These are phyloP conservation scores for Hydropotes inermis DNA, from an alignment of 2,113 vertebrate species.

Conservation along the genomic window DNA sequence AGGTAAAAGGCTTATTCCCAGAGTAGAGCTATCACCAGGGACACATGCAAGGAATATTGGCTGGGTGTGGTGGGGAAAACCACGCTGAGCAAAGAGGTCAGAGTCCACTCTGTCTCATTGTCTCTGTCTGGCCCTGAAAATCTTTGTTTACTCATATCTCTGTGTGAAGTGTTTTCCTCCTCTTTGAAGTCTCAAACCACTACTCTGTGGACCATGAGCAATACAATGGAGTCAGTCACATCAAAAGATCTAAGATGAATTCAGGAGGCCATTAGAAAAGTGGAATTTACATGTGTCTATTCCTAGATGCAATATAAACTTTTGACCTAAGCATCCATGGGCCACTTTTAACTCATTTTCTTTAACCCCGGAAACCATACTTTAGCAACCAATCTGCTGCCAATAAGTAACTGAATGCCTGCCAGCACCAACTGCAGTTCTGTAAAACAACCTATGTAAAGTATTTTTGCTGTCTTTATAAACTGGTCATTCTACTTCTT, in stretches of 20 bases:
- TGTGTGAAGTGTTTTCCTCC: neutral
- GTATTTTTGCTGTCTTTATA: neutral
- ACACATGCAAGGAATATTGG: neutral
- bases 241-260: neutral
- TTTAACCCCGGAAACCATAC: neutral
- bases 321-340: neutral
- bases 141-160: neutral
- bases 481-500: neutral
- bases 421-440: neutral
- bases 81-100: neutral
- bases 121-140: neutral
- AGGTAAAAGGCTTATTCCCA: neutral
- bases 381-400: neutral
- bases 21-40: neutral
- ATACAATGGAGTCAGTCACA: neutral
- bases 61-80: neutral
- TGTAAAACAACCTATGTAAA: neutral
- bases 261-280: neutral
- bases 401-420: neutral
- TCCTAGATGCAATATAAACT: neutral
- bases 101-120: neutral
- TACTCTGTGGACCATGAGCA: neutral
- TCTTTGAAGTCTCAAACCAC: neutral
- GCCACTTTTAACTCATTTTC: neutral
- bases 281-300: neutral